Base-by-base conservation (phyloP, 2,888 invertebrate species). In the Amphipoea lucens region DNA sequence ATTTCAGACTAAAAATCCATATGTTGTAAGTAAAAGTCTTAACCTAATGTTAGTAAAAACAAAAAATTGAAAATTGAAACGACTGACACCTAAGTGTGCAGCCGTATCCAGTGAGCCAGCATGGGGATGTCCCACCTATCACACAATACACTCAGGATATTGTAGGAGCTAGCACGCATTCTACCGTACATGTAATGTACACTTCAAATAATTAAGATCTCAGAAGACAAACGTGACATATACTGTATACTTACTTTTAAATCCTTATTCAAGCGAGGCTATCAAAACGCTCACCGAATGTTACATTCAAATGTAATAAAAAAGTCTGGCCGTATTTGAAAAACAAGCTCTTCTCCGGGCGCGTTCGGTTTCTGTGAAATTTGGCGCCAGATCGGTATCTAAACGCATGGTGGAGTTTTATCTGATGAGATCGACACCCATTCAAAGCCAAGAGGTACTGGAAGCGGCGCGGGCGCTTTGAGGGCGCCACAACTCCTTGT, bases 311-410 rank as follows among this genome's bases (percentile, higher is more conserved):
- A 84, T 51, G 67, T 78, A 69, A 79, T 86, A 86, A 81, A 89
- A 81, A 82, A 63, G 72, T 78, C 74, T 72, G 76, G 40, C 63
- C 42, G 45, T 86, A 82, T 91, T 92, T 90, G 86, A 91, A 94
- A 92, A 91, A 86, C 79, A 78, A 74, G 75, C 67, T 88, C 85
- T 90, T 87, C 90, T 84, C 85, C 86, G 77, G 84, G 82, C 84
- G 90, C 89, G 89, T 92, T 92, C 82, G 87, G 92, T 91, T 95
- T 95, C 96, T 95, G 95, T 96, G 95, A 96, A 95, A 95, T 96
- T 96, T 95, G 96, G 96, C 95, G 95, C 95, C 95, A 94, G 96
- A 96, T 95, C 88, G 72, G 88, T 94, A 96, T 96, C 96, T 90
- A 81, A 87, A 89, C 89, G 89, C 84, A 78, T 83, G 86, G 89